These are phyloP conservation scores for Parthenolecanium corni DNA, from an alignment of 2,888 invertebrate species.

Conservation along the genomic window DNA sequence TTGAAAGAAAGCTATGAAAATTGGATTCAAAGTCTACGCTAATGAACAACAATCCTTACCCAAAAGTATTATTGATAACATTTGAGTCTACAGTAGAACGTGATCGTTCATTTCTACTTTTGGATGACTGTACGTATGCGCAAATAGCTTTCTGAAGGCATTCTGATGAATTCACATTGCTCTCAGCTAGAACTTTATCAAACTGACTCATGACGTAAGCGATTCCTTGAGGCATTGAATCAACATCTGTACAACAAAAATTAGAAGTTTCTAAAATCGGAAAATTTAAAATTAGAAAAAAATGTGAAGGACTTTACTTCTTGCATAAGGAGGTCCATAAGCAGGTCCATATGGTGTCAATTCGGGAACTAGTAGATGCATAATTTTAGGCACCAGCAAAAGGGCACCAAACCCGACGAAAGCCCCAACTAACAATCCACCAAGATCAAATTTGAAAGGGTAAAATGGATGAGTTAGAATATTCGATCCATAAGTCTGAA, in stretches of 20 bases:
- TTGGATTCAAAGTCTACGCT: not conserved
- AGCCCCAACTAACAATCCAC: constrained; percentile 68
- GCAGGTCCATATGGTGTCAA: constrained; percentile 48
- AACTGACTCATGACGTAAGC: constrained; percentile 40
- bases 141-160: constrained; percentile 52
- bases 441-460: constrained; percentile 67
- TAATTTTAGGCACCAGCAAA: constrained; percentile 63
- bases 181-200: constrained; percentile 45
- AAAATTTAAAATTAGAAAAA: not conserved
- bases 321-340: constrained; percentile 34
- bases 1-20: not conserved
- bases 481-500: constrained; percentile 30
- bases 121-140: constrained; percentile 39
- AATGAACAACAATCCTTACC: not conserved
- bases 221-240: constrained; percentile 21
- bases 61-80: constrained; percentile 14
- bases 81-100: constrained; percentile 3
- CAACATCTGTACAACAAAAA: constrained; percentile 10
- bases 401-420: constrained; percentile 70
- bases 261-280: not conserved
- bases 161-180: constrained; percentile 49
- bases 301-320: constrained; percentile 39
- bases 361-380: constrained; percentile 54
- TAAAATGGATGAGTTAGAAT: constrained; percentile 45
- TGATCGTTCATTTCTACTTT: constrained; percentile 3